Percentiles rank a stretch among this genome's conserved stretches.
Conservation (phyloP, 2,797 vertebrate species). For the Babyrousa celebensis region DNA sequence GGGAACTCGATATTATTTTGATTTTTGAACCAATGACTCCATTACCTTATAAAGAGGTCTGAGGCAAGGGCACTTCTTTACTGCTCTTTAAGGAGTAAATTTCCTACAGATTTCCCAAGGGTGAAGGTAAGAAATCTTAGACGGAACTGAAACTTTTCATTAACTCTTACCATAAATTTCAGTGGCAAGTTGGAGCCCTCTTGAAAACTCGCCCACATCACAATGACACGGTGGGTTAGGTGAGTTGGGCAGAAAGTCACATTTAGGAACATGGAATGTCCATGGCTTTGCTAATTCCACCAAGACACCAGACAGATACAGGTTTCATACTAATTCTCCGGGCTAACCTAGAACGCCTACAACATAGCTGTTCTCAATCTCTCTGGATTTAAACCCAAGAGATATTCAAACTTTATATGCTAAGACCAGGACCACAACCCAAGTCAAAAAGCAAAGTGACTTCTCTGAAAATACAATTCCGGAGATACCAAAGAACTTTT, state of each 20-base stretch:
- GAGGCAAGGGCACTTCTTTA: slow-evolving; percentile 15
- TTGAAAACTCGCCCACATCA: slow-evolving; percentile 19
- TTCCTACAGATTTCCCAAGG: not conserved
- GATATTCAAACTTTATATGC: not conserved
- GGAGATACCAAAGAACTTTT: not conserved
- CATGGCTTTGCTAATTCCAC: not conserved
- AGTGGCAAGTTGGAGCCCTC: not conserved
- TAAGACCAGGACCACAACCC: not conserved
- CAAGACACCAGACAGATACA: not conserved
- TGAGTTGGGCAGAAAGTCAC: not conserved
- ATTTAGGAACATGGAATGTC: not conserved
- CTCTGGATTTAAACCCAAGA: slow-evolving; percentile 11
- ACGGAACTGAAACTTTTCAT: not conserved
- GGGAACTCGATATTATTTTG: not conserved
- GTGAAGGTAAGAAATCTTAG: not conserved
- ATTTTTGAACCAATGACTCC: not conserved
- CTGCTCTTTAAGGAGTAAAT: not conserved
- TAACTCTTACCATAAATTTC: not conserved
- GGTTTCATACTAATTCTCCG: slow-evolving; percentile 20
- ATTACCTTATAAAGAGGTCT: not conserved
- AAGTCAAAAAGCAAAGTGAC: slow-evolving; percentile 17
- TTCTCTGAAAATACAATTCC: not conserved
- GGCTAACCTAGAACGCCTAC: not conserved
- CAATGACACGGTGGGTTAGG: not conserved
- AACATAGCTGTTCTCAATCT: not conserved